Evolutionary conservation across 2,113 vertebrate species (phyloP).

Genomic region (Scalopus aquaticus): DNA sequence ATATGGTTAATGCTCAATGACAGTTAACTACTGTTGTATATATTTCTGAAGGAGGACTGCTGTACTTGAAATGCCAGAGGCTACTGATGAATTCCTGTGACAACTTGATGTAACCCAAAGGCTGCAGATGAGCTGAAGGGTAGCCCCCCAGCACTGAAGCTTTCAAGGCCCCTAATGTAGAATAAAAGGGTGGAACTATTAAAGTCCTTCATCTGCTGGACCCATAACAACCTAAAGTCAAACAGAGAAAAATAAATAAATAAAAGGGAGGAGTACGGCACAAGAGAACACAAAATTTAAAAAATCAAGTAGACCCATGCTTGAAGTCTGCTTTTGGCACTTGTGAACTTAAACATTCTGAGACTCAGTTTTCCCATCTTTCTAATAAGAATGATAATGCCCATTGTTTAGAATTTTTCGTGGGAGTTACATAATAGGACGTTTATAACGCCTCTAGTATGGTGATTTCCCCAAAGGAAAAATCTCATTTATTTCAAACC

Average conservation of each 20-base stretch:
- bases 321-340: too few relatives aligned
- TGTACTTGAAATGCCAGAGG: neutral
- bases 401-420: neutral
- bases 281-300: neutral
- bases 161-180: neutral
- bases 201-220: neutral
- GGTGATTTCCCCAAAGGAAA: neutral
- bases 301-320: neutral
- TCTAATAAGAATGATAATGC: neutral
- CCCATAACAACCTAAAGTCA: neutral
- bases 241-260: neutral
- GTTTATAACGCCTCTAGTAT: neutral
- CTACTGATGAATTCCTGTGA: neutral
- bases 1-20: neutral
- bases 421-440: neutral
- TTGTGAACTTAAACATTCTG: neutral
- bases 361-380: conserved; percentile 3
- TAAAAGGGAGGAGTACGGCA: neutral
- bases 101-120: neutral
- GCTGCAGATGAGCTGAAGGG: neutral
- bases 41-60: conserved; percentile 1
- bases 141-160: neutral
- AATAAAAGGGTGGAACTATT: neutral
- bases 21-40: neutral
- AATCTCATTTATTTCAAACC: neutral